Percentiles rank a stretch among this genome's conserved stretches.
Conservation (phyloP, 35 echinoderm and acorn worm species). For the Patiria miniata region DNA sequence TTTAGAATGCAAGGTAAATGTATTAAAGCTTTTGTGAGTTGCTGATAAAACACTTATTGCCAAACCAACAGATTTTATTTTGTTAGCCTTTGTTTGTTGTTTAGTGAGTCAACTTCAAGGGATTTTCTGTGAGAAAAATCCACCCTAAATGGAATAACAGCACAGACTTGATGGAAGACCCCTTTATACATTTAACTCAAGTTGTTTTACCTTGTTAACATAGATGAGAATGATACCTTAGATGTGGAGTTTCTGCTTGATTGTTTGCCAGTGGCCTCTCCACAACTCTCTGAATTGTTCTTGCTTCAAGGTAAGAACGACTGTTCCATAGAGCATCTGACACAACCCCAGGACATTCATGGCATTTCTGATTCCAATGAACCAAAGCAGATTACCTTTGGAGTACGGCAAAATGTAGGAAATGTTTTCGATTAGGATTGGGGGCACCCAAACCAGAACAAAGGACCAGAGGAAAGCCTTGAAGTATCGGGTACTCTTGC, state of each 20-base stretch:
- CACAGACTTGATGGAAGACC: too few species aligned
- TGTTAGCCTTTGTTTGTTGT: too few species aligned
- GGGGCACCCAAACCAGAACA: neutral
- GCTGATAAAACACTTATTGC: too few species aligned
- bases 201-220: too few species aligned
- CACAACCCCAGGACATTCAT: neutral
- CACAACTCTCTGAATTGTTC: neutral
- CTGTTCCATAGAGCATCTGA: neutral
- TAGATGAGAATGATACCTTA: too few species aligned
- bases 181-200: too few species aligned
- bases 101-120: too few species aligned
- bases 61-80: too few species aligned
- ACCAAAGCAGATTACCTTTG: neutral
- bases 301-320: neutral
- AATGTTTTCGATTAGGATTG: neutral
- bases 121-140: too few species aligned
- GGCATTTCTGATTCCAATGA: neutral
- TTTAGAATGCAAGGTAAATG: too few species aligned
- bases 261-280: neutral
- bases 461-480: neutral
- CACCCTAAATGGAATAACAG: too few species aligned
- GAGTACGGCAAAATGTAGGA: neutral
- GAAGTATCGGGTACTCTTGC: neutral
- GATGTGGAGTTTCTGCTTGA: neutral
- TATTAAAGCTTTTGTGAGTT: too few species aligned